Conservation (phyloP, 2,888 invertebrate genomes). For the Neelides folsomi region DNA sequence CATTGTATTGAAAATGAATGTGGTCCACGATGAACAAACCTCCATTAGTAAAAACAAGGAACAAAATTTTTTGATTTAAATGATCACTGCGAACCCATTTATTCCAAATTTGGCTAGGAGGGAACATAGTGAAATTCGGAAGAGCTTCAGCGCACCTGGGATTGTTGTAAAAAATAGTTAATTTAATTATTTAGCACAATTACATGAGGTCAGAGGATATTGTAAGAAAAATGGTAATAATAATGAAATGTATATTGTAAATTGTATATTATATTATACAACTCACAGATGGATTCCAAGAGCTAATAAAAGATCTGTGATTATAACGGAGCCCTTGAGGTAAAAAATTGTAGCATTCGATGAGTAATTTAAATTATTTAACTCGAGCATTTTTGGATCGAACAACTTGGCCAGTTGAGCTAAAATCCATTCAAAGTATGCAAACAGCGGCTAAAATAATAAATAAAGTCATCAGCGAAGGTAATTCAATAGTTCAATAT, state of each 20-base stretch:
- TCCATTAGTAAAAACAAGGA: constrained; percentile 64
- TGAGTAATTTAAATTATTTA: constrained; percentile 67
- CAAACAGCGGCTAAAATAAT: constrained; percentile 62
- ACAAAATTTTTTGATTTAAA: constrained; percentile 36
- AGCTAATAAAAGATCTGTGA: constrained; percentile 65
- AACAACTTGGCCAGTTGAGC: constrained; percentile 61
- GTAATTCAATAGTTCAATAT: too few relatives aligned
- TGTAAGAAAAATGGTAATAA: too few relatives aligned
- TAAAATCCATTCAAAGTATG: constrained; percentile 82
- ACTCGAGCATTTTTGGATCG: constrained; percentile 68
- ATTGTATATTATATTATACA: too few relatives aligned
- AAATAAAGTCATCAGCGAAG: too few relatives aligned
- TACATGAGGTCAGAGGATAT: too few relatives aligned
- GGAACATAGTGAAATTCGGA: too few relatives aligned
- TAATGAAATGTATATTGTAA: too few relatives aligned
- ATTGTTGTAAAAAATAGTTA: too few relatives aligned
- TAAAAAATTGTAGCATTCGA: constrained; percentile 67
- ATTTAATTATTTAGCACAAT: too few relatives aligned
- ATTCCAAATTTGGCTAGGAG: too few relatives aligned
- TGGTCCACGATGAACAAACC: constrained; percentile 88
- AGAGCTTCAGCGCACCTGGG: too few relatives aligned
- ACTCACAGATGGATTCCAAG: constrained; percentile 61
- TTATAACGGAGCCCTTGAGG: constrained; percentile 79
- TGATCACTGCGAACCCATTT: too few relatives aligned
- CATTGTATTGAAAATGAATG: constrained; percentile 98